Evolutionary conservation across 2,888 invertebrate species (phyloP).

Genomic region (Pterobdella sp.): DNA sequence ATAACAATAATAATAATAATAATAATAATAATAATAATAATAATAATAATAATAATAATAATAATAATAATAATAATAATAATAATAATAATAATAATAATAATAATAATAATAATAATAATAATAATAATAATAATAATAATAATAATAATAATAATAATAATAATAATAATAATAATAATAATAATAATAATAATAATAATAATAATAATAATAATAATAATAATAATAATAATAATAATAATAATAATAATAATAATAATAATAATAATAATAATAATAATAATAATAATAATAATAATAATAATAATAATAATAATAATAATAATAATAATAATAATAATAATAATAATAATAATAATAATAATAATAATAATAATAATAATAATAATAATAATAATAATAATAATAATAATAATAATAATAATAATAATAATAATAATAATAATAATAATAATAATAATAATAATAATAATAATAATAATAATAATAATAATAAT

Average conservation of each 20-base stretch:
- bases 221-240: constrained; percentile 1
- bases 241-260: not conserved
- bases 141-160: not conserved
- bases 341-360: not conserved
- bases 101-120: not conserved
- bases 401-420: constrained; percentile 6
- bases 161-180: constrained; percentile 1
- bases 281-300: constrained; percentile 1
- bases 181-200: not conserved
- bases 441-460: constrained; percentile 15
- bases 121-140: not conserved
- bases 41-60: not conserved
- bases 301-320: not conserved
- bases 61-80: not conserved
- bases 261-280: constrained; percentile 1
- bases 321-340: constrained; percentile 1
- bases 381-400: constrained; percentile 1
- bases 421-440: constrained; percentile 12
- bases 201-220: constrained; percentile 1
- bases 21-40: constrained; percentile 1
- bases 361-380: constrained; percentile 1
- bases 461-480: constrained; percentile 15
- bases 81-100: not conserved
- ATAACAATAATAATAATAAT: not conserved
- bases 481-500: constrained; percentile 12